Evolutionary conservation across 37 sponge, comb jelly and placozoan species (phyloP).

Genomic region (Aplysina aerophoba): DNA sequence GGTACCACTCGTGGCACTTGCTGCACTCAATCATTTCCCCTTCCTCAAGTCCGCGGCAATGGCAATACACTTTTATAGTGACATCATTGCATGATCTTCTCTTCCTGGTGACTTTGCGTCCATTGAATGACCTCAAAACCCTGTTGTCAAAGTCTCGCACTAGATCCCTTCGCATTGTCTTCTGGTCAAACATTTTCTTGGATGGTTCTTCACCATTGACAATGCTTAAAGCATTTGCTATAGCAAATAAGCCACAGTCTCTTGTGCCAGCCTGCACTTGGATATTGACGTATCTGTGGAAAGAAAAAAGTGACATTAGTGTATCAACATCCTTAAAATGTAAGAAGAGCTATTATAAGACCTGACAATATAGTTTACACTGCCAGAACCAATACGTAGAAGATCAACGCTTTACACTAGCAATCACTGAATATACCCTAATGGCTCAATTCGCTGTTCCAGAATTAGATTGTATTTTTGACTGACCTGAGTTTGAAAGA

Average conservation of each 20-base stretch:
- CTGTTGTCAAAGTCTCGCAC: neutral
- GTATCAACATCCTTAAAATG: no score
- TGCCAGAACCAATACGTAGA: no score
- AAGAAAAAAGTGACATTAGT: no score
- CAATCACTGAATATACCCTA: no score
- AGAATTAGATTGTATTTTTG: no score
- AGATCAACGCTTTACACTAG: no score
- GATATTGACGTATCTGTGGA: constrained; percentile 3
- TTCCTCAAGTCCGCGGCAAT: constrained; percentile 6
- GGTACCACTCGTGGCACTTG: constrained; percentile 18
- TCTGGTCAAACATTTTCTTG: neutral
- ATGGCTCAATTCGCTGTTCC: no score
- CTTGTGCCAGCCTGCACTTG: constrained; percentile 7
- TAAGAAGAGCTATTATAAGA: no score
- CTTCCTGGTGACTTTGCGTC: neutral
- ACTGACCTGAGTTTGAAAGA: constrained; percentile 12
- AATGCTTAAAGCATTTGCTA: neutral
- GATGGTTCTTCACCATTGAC: neutral
- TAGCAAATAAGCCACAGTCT: constrained; percentile 6
- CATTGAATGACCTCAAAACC: neutral
- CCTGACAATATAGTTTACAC: no score
- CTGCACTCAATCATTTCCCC: constrained; percentile 16
- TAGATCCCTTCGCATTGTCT: neutral
- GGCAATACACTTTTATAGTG: neutral
- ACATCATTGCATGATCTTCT: neutral